Evolutionary conservation across 2,888 invertebrate species (phyloP).

Genomic region (Darwinula stevensoni): DNA sequence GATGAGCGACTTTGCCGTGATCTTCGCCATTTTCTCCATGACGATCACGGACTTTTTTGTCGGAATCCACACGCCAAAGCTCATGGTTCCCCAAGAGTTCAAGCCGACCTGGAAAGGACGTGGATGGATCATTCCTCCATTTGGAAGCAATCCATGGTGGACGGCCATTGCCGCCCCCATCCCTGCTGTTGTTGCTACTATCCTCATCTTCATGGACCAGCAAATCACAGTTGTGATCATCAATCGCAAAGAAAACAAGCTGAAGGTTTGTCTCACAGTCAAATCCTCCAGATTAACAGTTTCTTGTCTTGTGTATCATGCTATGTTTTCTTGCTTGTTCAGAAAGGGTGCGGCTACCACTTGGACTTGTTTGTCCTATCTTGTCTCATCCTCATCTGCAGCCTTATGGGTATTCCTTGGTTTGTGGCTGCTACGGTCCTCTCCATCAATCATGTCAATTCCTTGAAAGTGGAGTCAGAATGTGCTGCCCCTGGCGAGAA

Average conservation of each 20-base stretch:
- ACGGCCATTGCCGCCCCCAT: conserved; percentile 48
- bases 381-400: conserved; percentile 53
- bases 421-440: conserved; percentile 91
- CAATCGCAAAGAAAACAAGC: conserved; percentile 88
- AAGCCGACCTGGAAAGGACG: conserved; percentile 40
- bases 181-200: conserved; percentile 77
- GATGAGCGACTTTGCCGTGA: conserved; percentile 85
- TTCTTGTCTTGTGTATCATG: too few relatives aligned
- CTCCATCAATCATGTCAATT: conserved; percentile 90
- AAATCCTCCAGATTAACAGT: too few relatives aligned
- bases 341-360: conserved; percentile 88
- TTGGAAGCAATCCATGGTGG: conserved; percentile 25
- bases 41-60: conserved; percentile 45
- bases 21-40: conserved; percentile 82
- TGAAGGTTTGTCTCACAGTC: conserved; percentile 29
- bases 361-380: conserved; percentile 69
- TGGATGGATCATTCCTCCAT: conserved; percentile 14
- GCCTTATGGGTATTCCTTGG: conserved; percentile 78
- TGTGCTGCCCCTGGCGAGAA: conserved; percentile 92
- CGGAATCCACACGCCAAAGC: conserved; percentile 71
- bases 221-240: conserved; percentile 97
- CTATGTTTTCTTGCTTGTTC: conserved; percentile 11
- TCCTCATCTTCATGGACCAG: conserved; percentile 97
- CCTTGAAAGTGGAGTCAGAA: conserved; percentile 75
- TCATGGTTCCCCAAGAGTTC: conserved; percentile 53